Conservation (phyloP, 1,140 invertebrate genomes). For the Drosophila oshimai region DNA sequence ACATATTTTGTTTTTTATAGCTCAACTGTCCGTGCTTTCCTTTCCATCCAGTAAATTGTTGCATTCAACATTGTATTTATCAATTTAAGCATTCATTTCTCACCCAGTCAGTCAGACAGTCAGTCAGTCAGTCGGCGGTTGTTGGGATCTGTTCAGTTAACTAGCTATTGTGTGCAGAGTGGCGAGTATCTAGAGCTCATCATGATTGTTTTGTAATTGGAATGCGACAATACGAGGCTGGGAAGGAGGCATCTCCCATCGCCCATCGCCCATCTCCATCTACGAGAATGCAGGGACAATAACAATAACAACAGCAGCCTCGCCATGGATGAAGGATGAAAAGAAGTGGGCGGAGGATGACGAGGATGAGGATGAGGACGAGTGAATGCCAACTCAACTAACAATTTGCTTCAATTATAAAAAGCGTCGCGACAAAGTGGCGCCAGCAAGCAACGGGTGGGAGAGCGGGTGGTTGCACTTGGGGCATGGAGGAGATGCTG, state of each 20-base stretch:
- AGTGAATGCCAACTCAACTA: slow-evolving; percentile 73
- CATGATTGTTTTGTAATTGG: slow-evolving; percentile 80
- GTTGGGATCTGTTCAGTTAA: slow-evolving; percentile 31
- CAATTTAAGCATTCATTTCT: background rate
- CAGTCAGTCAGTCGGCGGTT: background rate
- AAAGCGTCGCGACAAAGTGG: slow-evolving; percentile 80
- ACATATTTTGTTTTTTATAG: background rate
- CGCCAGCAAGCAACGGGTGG: slow-evolving; percentile 61
- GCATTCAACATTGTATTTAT: background rate
- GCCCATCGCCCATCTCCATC: too few species aligned
- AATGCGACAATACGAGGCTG: slow-evolving; percentile 64
- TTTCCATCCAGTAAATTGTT: background rate
- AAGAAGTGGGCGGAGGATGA: background rate
- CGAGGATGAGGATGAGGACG: slow-evolving; percentile 12
- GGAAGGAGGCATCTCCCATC: too few species aligned
- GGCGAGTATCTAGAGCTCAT: slow-evolving; percentile 67
- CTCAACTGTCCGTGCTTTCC: background rate
- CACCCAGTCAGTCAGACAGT: background rate
- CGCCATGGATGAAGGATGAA: background rate
- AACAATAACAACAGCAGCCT: slow-evolving; percentile 18
- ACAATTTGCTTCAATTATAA: slow-evolving; percentile 81
- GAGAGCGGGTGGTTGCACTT: slow-evolving; percentile 24
- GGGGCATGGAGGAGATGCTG: slow-evolving; percentile 16
- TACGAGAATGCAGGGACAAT: slow-evolving; percentile 52
- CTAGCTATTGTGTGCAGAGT: slow-evolving; percentile 43